Evolutionary conservation across 2,113 vertebrate genomes (phyloP), one percentile per base, ranked within the genome.

Genomic region (Vireo altiloquus): DNA sequence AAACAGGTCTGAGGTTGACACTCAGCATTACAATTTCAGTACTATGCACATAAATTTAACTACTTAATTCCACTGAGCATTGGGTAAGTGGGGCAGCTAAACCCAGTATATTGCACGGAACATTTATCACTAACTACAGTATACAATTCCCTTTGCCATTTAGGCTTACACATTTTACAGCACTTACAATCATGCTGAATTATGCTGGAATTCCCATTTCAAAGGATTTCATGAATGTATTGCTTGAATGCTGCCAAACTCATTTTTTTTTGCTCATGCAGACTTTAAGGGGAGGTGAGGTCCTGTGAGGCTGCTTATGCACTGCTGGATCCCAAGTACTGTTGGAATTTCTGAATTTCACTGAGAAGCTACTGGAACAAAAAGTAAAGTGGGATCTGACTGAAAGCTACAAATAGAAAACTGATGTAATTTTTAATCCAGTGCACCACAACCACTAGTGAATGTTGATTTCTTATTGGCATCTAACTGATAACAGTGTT

Each of bases 111-210:
- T 56, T 42, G 90, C 94, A 95, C 2, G 27, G 92, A 90, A 94
- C 91, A 92, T 94, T 90, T 94, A 91, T 95, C 87, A 86, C 82
- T 93, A 96, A 94, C 66, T 92, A 87, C 93, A 79, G 87, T 40
- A 42, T 54, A 90, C 90, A 96, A 95, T 86, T 94, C 93, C 93
- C 90, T 85, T 89, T 91, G 91, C 87, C 49, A 0, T 95, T 94
- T 82, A 90, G 82, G 92, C 75, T 95, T 91, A 89, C 70, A 81
- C 31, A 42, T 85, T 96, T 95, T 75, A 76, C 21, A 96, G 80
- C 71, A 78, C 71, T 96, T 94, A 88, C 69, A 92, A 92, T 91
- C 59, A n/a, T 39, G 46, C 83, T 90, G 94, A 92, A 87, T 96
- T 94, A 93, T 90, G 66, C 47, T 64, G 66, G 54, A 92, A 94